Evolutionary conservation across 2,888 invertebrate genomes (phyloP).

Genomic region (Lagria hirta): DNA sequence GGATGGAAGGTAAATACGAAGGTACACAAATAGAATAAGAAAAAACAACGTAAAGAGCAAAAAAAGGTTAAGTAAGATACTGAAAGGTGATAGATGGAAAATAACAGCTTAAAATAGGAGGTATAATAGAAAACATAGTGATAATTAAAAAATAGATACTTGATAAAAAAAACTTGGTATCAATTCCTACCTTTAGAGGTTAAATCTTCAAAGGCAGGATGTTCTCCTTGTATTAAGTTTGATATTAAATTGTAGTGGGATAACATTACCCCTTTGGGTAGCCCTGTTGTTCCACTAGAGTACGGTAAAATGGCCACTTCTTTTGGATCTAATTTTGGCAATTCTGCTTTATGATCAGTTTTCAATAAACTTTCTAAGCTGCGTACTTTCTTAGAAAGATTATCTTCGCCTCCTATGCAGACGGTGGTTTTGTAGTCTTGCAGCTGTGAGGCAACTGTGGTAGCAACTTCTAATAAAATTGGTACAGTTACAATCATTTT

Average conservation of each 20-base stretch:
- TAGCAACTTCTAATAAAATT: slow-evolving; percentile 62
- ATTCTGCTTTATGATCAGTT: slow-evolving; percentile 48
- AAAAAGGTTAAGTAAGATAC: no score
- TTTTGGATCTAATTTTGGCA: slow-evolving; percentile 56
- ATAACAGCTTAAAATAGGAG: no score
- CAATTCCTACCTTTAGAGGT: slow-evolving; percentile 35
- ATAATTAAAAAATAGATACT: no score
- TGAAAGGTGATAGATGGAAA: no score
- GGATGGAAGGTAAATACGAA: no score
- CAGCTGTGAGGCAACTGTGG: slow-evolving; percentile 58
- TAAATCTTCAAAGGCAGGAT: slow-evolving; percentile 41
- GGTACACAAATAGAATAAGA: no score
- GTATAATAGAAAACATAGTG: no score
- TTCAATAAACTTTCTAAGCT: slow-evolving; percentile 51
- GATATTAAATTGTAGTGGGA: slow-evolving; percentile 67
- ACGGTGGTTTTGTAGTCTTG: slow-evolving; percentile 64
- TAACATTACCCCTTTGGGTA: slow-evolving; percentile 78
- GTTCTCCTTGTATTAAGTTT: slow-evolving; percentile 50
- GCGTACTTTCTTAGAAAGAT: slow-evolving; percentile 50
- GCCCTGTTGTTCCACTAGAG: slow-evolving; percentile 78
- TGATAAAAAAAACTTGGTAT: no score
- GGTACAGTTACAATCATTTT: slow-evolving; percentile 67
- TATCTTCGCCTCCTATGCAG: slow-evolving; percentile 64
- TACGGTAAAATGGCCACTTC: slow-evolving; percentile 63
- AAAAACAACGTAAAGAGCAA: no score